Conservation (phyloP, 1,140 invertebrate genomes). For the Pectinophora gossypiella region DNA sequence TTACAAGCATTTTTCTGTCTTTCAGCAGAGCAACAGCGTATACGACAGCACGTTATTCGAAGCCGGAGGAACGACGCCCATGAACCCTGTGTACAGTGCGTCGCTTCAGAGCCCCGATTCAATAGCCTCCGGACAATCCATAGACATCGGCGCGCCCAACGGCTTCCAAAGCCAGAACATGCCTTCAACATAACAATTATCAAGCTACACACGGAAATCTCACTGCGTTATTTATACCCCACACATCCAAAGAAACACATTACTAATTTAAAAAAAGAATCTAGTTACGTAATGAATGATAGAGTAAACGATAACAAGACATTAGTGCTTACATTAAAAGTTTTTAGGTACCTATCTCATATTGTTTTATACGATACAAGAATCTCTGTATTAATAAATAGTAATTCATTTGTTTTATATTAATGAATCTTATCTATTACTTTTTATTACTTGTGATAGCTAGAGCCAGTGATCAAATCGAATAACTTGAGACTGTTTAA, state of each 20-base stretch:
- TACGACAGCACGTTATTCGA: conserved; percentile 88
- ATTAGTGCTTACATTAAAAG: neutral
- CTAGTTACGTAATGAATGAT: neutral
- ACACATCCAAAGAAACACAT: conserved; percentile 54
- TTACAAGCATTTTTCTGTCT: too few species aligned
- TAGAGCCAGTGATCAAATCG: conserved; percentile 46
- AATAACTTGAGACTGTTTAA: conserved; percentile 36
- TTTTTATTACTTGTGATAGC: conserved; percentile 32
- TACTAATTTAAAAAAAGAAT: conserved; percentile 6
- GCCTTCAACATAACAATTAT: conserved; percentile 51
- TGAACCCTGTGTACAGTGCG: conserved; percentile 83
- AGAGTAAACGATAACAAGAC: too few species aligned
- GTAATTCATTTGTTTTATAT: too few species aligned
- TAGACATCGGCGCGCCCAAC: conserved; percentile 42
- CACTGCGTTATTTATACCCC: conserved; percentile 16
- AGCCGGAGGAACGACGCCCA: conserved; percentile 78
- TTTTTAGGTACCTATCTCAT: neutral
- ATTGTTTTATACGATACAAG: conserved; percentile 14
- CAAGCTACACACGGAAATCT: conserved; percentile 12
- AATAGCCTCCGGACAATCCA: conserved; percentile 77
- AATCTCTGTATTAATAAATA: conserved; percentile 28
- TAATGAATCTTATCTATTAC: neutral
- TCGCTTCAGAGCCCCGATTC: conserved; percentile 86
- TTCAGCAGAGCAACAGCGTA: conserved; percentile 82
- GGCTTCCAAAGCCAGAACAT: conserved; percentile 47